Percentiles rank a stretch among this genome's conserved stretches.
Conservation (phyloP, 2,113 vertebrate genomes). For the Amblyornis subalaris region DNA sequence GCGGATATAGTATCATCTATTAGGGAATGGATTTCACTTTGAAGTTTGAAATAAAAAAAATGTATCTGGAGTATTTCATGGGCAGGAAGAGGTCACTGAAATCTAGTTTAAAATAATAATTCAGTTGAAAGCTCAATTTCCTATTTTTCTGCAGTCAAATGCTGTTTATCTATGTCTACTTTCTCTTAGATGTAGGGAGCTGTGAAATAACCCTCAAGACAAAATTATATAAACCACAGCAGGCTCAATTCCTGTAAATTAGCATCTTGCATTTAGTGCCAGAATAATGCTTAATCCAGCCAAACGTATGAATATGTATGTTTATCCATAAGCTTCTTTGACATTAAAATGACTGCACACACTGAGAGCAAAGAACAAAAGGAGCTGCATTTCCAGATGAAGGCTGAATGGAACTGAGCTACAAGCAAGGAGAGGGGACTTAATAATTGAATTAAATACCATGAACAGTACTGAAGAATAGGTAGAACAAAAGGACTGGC, state of each 20-base stretch:
- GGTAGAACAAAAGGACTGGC: not conserved
- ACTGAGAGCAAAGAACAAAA: not conserved
- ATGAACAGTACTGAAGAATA: not conserved
- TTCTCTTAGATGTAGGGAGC: not conserved
- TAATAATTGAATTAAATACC: not conserved
- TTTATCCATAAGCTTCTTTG: not conserved
- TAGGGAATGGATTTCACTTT: not conserved
- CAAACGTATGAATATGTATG: not conserved
- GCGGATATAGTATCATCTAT: not conserved
- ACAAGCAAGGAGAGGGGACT: not conserved
- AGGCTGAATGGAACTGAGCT: not conserved
- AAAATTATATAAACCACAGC: not conserved
- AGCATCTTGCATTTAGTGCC: not conserved
- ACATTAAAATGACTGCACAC: not conserved
- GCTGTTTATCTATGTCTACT: fast-evolving
- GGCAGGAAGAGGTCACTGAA: not conserved
- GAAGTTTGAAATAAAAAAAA: not conserved
- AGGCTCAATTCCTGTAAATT: not conserved
- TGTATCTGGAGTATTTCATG: not conserved
- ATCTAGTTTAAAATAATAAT: not conserved
- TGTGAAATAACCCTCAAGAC: not conserved
- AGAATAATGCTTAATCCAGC: not conserved
- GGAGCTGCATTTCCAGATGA: not conserved
- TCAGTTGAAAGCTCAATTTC: not conserved
- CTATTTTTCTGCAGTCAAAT: not conserved